Base-by-base conservation (phyloP, 2,888 invertebrate genomes). In the Habroteleia sp. region DNA sequence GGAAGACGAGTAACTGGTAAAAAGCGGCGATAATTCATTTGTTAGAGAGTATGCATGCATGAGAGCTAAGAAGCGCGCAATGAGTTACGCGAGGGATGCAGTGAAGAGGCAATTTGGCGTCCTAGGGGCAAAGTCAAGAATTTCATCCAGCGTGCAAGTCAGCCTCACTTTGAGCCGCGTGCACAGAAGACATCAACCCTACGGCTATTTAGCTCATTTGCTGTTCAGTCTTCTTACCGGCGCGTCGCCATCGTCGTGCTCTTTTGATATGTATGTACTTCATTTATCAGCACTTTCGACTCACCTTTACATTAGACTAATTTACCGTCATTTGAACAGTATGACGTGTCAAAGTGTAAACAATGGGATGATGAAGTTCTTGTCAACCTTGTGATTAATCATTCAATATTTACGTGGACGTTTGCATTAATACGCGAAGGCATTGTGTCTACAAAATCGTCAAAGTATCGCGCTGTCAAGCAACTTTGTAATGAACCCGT, bases 81-180 rank as follows among this genome's bases (percentile, higher is more conserved):
- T 52, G 50, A 58, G 72, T 23, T 56, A 48, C 54, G 65, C 58
- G 56, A 72, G 73, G 60, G 73, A 69, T 68, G 72, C 68, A 44
- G 60, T 39, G 74, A 79, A 78, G 77, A 73, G 77, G 77, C 78
- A 79, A 80, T 79, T 80, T 79, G 75, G 65, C 74, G 63, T 77
- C 80, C 81, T 66, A 62, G 58, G 81, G 79, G 78, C 75, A 80
- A 72, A 81, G 79, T 79, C 78, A 79, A 79, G 80, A 81, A 81
- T 79, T 81, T 80, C 78, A 79, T 77, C 78, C 74, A 74, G 74
- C 56, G 60, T 33, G 48, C n/a, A 52, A 50, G 60, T 65, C 72
- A 62, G 63, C 46, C 48, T 74, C 62, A 60, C 74, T 77, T 74
- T 77, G 69, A 77, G 58, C 20, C 66, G 71, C 60, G 58, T 63